Evolutionary conservation across 2,797 vertebrate genomes (phyloP), one percentile per base, ranked within the genome.

Genomic region (Atherinosoma microstoma): DNA sequence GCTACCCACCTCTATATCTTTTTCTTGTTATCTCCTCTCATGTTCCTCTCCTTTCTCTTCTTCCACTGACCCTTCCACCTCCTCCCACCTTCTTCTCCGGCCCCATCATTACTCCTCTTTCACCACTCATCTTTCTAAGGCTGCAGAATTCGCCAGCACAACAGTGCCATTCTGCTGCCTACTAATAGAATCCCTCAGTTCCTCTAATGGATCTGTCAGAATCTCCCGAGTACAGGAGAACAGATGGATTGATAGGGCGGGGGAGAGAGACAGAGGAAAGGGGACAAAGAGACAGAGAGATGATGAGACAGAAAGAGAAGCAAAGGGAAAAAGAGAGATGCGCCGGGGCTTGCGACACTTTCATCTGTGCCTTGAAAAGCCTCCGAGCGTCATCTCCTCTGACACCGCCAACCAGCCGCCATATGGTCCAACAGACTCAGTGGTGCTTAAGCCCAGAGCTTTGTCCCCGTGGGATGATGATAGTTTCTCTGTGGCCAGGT

Each of bases 171-270:
- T 92, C 89, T 85, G 88, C 83, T 68, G 79, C 83, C 88, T 78
- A 73, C 88, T 90, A 91, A 92, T 92, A 91, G 86, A 92, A 92
- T 90, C 83, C 80, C 83, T 83, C 80, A 88, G 81, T 80, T 80
- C 72, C 75, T 84, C 82, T 92, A 92, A 93, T 91, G 91, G 89
- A 91, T 92, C 89, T 89, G 89, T 92, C 91, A 91, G 79, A 87
- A 89, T 89, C 84, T 87, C 73, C 75, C 71, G 76, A 83, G 80
- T 80, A 82, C 75, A 65, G 73, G 73, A 84, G 84, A 87, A 65
- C 72, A 82, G 82, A 91, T 80, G 78, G 87, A 91, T 88, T 91
- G 87, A 91, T 86, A 80, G 47, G 75, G 75, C 67, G 81, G 75
- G 69, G 64, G 65, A 64, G 58, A 60, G 66, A 79, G 53, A 70